Evolutionary conservation across 1,140 invertebrate species (phyloP).

Genomic region (Nasonia longicornis): DNA sequence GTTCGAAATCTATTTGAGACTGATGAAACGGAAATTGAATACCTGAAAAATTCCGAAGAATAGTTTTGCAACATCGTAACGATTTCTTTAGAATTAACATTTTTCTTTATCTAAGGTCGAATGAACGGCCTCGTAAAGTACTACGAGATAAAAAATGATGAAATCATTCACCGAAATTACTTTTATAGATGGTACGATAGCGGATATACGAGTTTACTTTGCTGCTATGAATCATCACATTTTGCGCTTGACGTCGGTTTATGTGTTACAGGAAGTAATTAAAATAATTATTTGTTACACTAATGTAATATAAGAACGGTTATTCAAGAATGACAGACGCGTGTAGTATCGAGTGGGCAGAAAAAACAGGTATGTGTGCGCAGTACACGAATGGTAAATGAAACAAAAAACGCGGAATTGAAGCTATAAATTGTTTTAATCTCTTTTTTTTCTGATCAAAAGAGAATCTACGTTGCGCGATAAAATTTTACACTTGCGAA

Average conservation of each 20-base stretch:
- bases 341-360: not conserved
- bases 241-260: not conserved
- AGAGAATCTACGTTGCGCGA: not conserved
- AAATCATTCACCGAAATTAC: constrained; percentile 27
- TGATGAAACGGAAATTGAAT: too few species aligned
- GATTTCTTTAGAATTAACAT: not conserved
- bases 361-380: not conserved
- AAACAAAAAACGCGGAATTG: not conserved
- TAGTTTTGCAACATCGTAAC: not conserved
- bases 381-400: not conserved
- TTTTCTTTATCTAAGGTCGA: not conserved
- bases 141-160: constrained; percentile 5
- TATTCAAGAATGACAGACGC: not conserved
- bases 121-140: not conserved
- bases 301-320: constrained; percentile 1
- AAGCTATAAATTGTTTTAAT: not conserved
- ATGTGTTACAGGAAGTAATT: constrained; percentile 26
- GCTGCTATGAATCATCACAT: constrained; percentile 23
- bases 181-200: constrained; percentile 12
- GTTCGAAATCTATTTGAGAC: too few species aligned
- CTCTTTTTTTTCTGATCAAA: not conserved
- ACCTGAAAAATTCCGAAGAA: too few species aligned
- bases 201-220: constrained; percentile 11
- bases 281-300: constrained; percentile 29
- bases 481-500: constrained; percentile 2